Evolutionary conservation across 2,888 invertebrate genomes (phyloP).

Genomic region (Plusia festucae): DNA sequence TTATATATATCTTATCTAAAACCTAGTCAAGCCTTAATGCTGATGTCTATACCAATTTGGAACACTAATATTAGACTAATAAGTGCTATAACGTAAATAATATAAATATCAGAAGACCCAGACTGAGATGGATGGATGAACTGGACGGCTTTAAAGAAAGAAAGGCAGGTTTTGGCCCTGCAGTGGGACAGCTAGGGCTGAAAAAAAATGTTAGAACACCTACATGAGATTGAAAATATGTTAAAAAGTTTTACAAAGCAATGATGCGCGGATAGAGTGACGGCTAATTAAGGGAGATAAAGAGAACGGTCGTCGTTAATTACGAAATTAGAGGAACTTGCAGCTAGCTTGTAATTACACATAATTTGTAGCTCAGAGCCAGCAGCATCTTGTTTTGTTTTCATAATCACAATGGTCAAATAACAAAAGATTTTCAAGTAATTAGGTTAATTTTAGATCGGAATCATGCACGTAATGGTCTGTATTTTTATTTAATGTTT

Average conservation of each 20-base stretch:
- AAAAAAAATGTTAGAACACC: no score
- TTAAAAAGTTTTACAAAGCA: slow-evolving; percentile 19
- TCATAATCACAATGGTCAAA: slow-evolving; percentile 1
- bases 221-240: no score
- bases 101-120: no score
- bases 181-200: no score
- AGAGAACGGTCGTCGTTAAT: slow-evolving; percentile 29
- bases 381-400: slow-evolving; percentile 6
- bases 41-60: no score
- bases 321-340: slow-evolving; percentile 25
- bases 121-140: no score
- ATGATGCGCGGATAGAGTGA: slow-evolving; percentile 23
- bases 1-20: no score
- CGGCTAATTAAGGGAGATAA: slow-evolving; percentile 33
- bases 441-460: background rate
- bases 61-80: no score
- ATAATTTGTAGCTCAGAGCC: slow-evolving; percentile 15
- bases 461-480: background rate
- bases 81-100: no score
- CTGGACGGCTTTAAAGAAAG: no score
- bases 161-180: no score
- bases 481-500: background rate
- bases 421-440: slow-evolving; percentile 2
- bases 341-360: slow-evolving; percentile 20
- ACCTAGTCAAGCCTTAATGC: no score